phyloP scores from a whole-genome alignment of 2,797 vertebrate genomes.

The Cyprinella venusta region DNA sequence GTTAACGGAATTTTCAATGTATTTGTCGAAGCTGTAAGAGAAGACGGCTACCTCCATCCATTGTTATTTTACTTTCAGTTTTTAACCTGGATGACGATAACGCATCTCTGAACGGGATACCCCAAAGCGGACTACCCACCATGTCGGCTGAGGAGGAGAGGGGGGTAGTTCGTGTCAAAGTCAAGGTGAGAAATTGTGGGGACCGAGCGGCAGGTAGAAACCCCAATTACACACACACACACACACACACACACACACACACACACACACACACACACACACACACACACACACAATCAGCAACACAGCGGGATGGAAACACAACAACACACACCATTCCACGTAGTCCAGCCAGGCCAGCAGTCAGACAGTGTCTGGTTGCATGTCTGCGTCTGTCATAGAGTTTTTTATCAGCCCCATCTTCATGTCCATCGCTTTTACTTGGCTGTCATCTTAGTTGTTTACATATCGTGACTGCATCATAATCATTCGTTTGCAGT shows the following conservation, averaged over 20 bases:
- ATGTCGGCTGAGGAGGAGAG: slow-evolving; percentile 83
- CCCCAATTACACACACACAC: neutral
- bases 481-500: neutral
- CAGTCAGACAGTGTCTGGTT: slow-evolving; percentile 8
- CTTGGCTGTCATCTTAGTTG: slow-evolving; percentile 18
- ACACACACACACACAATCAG: too few species aligned
- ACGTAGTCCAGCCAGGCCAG: slow-evolving; percentile 16
- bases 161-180: slow-evolving; percentile 83
- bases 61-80: slow-evolving; percentile 55
- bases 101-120: slow-evolving; percentile 43
- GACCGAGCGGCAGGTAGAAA: slow-evolving; percentile 7
- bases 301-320: neutral
- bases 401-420: neutral
- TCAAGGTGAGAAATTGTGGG: slow-evolving; percentile 74
- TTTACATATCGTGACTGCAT: slow-evolving; percentile 22
- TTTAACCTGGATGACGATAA: slow-evolving; percentile 52
- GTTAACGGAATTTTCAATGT: slow-evolving; percentile 39
- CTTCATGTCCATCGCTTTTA: neutral
- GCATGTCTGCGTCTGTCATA: neutral
- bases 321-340: slow-evolving; percentile 9
- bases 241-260: neutral
- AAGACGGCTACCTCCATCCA: slow-evolving; percentile 19
- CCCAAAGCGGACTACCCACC: slow-evolving; percentile 54
- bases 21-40: slow-evolving; percentile 41
- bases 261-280: too few species aligned